A percentile compares a stretch with the other conserved stretches of the same genome.
Evolutionary conservation across 1,140 invertebrate genomes (phyloP).

Genomic region (Drepana arcuata): DNA sequence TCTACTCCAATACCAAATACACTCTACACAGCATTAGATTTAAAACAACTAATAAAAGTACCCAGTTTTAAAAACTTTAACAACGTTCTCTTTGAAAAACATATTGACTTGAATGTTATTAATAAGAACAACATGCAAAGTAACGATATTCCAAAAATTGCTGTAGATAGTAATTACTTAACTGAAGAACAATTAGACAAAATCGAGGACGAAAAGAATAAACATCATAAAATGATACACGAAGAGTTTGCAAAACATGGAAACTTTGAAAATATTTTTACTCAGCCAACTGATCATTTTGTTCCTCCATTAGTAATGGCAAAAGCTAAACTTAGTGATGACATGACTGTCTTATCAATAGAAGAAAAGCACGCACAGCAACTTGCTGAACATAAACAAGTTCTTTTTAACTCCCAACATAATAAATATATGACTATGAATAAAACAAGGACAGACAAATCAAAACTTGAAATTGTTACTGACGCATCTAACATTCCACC

Average conservation of each 20-base stretch:
- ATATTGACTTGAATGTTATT: constrained; percentile 26
- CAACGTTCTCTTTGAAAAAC: constrained; percentile 25
- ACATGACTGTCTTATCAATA: constrained; percentile 64
- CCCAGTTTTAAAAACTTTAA: constrained; percentile 13
- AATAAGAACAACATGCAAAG: constrained; percentile 42
- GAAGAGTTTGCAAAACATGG: constrained; percentile 49
- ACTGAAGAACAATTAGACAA: constrained; percentile 35
- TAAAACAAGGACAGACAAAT: constrained; percentile 14
- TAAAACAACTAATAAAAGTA: constrained; percentile 17
- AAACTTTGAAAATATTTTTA: constrained; percentile 62
- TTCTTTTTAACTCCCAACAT: too few species aligned
- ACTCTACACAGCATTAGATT: constrained; percentile 6
- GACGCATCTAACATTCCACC: too few species aligned
- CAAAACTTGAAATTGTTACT: constrained; percentile 4
- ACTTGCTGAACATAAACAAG: constrained; percentile 37
- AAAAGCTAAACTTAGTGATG: constrained; percentile 64
- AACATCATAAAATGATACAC: constrained; percentile 53
- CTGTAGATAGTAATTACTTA: constrained; percentile 26
- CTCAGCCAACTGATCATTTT: constrained; percentile 67
- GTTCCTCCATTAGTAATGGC: constrained; percentile 69
- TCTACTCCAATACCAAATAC: constrained; percentile 16
- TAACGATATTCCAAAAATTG: constrained; percentile 41
- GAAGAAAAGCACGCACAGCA: constrained; percentile 66
- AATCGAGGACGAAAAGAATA: constrained; percentile 46
- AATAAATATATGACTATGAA: too few species aligned